These are phyloP conservation scores for Orientallactaga sibirica DNA, from an alignment of 2,797 vertebrate species.

Conservation along the genomic window DNA sequence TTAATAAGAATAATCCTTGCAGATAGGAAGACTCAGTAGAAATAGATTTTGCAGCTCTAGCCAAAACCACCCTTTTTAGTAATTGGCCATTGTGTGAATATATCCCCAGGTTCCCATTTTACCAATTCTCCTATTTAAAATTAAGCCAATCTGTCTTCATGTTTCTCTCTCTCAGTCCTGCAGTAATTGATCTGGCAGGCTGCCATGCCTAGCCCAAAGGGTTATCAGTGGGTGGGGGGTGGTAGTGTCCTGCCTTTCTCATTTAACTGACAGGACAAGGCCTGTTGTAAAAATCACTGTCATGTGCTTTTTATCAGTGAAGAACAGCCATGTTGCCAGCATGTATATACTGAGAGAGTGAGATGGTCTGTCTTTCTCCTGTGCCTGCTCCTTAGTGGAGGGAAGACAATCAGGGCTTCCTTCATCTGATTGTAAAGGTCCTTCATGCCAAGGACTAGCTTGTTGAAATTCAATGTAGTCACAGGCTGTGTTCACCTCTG, in stretches of 20 bases:
- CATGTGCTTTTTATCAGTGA: constrained; percentile 88
- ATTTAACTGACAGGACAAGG: constrained; percentile 88
- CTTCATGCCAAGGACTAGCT: constrained; percentile 23
- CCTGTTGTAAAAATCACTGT: constrained; percentile 83
- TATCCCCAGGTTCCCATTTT: constrained; percentile 86
- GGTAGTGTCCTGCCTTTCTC: constrained; percentile 84
- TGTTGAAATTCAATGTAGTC: not conserved
- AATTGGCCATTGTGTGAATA: constrained; percentile 85
- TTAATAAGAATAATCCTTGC: constrained; percentile 44
- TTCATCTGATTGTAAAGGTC: constrained; percentile 63
- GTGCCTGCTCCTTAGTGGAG: constrained; percentile 54
- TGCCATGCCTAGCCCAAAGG: constrained; percentile 78
- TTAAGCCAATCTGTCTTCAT: constrained; percentile 89
- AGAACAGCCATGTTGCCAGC: constrained; percentile 86
- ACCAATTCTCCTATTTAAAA: constrained; percentile 86
- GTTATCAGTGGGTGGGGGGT: constrained; percentile 84
- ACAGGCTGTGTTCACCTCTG: constrained; percentile 23
- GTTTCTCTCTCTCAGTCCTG: constrained; percentile 85
- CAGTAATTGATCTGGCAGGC: constrained; percentile 88
- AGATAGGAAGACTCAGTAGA: constrained; percentile 56
- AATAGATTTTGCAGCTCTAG: constrained; percentile 71
- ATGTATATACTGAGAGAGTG: constrained; percentile 79
- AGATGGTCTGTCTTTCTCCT: constrained; percentile 83
- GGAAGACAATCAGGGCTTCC: constrained; percentile 75
- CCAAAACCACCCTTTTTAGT: constrained; percentile 78